Percentiles rank a stretch among this genome's conserved stretches.
Conservation (phyloP, 2,113 vertebrate species). For the Trichomycterus rosablanca region DNA sequence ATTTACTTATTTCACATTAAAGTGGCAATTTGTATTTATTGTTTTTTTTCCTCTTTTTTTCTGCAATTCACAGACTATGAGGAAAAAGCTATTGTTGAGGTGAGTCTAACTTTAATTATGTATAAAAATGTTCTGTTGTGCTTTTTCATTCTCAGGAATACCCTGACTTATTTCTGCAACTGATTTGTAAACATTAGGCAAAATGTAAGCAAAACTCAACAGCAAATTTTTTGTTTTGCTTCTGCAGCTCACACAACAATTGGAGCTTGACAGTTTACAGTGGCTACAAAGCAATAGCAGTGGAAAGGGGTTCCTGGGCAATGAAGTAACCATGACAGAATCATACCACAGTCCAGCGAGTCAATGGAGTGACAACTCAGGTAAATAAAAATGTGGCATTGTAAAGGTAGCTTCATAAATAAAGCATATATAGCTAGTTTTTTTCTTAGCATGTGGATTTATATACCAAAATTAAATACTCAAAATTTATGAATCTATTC, state of each 20-base stretch:
- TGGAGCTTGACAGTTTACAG: constrained; percentile 55
- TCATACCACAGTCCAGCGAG: constrained; percentile 58
- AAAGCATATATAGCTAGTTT: not conserved
- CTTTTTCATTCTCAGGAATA: constrained; percentile 62
- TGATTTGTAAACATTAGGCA: constrained; percentile 3
- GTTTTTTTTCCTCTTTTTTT: constrained; percentile 12
- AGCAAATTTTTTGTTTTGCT: constrained; percentile 51
- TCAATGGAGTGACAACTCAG: constrained; percentile 66
- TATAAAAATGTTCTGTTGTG: constrained; percentile 16
- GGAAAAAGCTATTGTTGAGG: constrained; percentile 57
- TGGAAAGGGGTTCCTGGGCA: constrained; percentile 57
- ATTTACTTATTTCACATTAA: not conserved
- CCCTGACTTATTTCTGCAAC: constrained; percentile 43
- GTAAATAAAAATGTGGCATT: constrained; percentile 53
- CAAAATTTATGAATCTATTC: not conserved
- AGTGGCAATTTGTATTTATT: not conserved
- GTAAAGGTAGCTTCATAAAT: not conserved
- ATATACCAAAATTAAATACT: not conserved
- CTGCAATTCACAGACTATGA: constrained; percentile 44
- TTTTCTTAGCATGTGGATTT: not conserved
- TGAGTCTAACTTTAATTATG: constrained; percentile 43
- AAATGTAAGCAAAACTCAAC: constrained; percentile 29
- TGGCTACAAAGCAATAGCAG: constrained; percentile 38
- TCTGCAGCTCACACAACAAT: constrained; percentile 63
- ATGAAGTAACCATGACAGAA: constrained; percentile 55